Evolutionary conservation across 2,113 vertebrate genomes (phyloP), one percentile per base, ranked within the genome.

Genomic region (Crotalus tigris): DNA sequence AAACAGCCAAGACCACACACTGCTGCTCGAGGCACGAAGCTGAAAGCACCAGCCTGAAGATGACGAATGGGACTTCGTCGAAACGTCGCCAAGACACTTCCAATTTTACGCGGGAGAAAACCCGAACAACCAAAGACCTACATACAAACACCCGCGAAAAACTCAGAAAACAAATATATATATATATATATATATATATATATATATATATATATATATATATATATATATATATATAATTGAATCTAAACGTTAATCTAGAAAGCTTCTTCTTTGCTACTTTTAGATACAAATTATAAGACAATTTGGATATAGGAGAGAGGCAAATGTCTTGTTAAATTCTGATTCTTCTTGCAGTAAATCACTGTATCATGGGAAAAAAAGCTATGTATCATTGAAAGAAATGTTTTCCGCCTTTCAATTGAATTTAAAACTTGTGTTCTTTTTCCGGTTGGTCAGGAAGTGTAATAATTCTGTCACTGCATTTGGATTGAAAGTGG

Each of bases 401-500:
- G 49, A 6, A 46, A 57, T 13, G 21, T 58, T 88, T 90, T 90
- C 49, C 8, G 2, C 26, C 26, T 94, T 90, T 88, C 11, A 29
- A 57, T 51, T 92, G 26, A 86, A 64, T 90, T 58, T 81, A 55
- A 88, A 90, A 39, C 19, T 85, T 61, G 57, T 13, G 88, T 85
- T 90, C 46, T 90, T 29, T 64, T 4, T 9, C 12, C 13, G 15
- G 39, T 85, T 59, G 24, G 33, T 92, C 64, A 46, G 53, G 61
- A 91, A 44, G n/a, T 6, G 5, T 51, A 26, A 85, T 89, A 87
- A 91, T 89, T 57, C 21, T 91, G n/a, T 57, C 90, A 93, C 2
- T 51, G 39, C 69, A 53, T 59, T 92, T 90, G 64, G 92, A 88
- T 26, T 93, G 90, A 92, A 90, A 85, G 21, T 33, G 26, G 23